A percentile compares a stretch with the other conserved stretches of the same genome.
Evolutionary conservation across 2,113 vertebrate genomes (phyloP).

Genomic region (Xiphorhynchus elegans): DNA sequence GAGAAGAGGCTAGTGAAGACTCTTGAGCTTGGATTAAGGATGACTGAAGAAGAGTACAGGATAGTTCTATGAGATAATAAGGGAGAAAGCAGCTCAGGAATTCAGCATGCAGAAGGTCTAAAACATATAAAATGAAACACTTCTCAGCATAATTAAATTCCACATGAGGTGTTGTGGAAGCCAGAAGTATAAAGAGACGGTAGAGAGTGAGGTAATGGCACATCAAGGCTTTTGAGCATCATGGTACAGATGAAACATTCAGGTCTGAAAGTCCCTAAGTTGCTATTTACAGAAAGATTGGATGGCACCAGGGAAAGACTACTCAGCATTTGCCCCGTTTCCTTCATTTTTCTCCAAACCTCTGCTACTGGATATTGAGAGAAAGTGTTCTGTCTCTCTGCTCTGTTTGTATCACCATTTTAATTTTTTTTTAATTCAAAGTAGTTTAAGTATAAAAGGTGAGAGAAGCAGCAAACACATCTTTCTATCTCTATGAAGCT

Average conservation of each 20-base stretch:
- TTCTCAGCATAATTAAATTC: neutral
- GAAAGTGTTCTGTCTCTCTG: neutral
- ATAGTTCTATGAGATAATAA: neutral
- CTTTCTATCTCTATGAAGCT: neutral
- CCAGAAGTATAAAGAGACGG: neutral
- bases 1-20: neutral
- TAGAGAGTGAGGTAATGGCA: neutral
- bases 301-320: neutral
- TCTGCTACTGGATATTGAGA: neutral
- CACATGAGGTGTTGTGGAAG: neutral
- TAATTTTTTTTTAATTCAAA: neutral
- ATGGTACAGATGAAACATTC: neutral
- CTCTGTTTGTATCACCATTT: neutral
- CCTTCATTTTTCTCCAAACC: conserved; percentile 7
- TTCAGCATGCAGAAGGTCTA: neutral
- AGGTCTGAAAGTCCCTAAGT: neutral
- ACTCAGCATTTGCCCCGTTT: neutral
- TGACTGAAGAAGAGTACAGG: neutral
- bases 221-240: neutral
- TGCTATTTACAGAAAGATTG: neutral
- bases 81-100: neutral
- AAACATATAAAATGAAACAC: neutral
- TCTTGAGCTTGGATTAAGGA: neutral
- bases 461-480: neutral
- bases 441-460: neutral